These are phyloP conservation scores for Trachelus stipa DNA, from an alignment of 2,888 invertebrate species.

Conservation along the genomic window DNA sequence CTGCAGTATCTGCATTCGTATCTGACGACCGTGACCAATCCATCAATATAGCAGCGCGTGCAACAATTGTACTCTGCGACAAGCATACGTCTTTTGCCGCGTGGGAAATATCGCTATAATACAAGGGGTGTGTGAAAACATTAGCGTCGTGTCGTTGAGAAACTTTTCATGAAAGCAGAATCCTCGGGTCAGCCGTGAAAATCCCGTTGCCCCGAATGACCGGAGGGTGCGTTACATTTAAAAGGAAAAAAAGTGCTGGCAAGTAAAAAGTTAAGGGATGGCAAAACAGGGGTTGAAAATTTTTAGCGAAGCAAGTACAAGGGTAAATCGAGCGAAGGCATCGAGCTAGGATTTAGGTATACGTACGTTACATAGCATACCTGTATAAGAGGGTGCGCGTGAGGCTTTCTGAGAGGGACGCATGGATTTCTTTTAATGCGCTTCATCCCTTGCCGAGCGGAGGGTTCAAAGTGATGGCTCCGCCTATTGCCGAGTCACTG, in stretches of 20 bases:
- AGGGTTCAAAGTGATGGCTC: neutral
- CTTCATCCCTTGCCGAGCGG: neutral
- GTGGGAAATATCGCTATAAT: constrained; percentile 37
- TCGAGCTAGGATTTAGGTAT: neutral
- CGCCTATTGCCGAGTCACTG: neutral
- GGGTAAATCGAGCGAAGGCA: neutral
- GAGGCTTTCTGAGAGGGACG: neutral
- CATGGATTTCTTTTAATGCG: neutral
- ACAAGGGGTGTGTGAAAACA: neutral
- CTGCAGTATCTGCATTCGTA: neutral
- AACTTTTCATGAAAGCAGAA: neutral
- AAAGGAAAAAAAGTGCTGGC: neutral
- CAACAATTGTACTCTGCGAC: constrained; percentile 19
- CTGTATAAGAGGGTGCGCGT: neutral
- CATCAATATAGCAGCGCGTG: constrained; percentile 44
- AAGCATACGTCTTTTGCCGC: constrained; percentile 36
- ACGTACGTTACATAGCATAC: neutral
- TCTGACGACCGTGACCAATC: constrained; percentile 35
- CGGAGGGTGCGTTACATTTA: neutral
- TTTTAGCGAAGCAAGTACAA: neutral
- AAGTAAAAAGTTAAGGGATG: neutral
- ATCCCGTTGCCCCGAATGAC: neutral
- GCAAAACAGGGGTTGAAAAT: neutral
- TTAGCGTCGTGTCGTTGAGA: neutral
- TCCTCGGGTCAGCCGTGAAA: neutral